Percentiles rank a stretch among this genome's conserved stretches.
Conservation (phyloP, 2,797 vertebrate genomes). For the Botia almorhae region DNA sequence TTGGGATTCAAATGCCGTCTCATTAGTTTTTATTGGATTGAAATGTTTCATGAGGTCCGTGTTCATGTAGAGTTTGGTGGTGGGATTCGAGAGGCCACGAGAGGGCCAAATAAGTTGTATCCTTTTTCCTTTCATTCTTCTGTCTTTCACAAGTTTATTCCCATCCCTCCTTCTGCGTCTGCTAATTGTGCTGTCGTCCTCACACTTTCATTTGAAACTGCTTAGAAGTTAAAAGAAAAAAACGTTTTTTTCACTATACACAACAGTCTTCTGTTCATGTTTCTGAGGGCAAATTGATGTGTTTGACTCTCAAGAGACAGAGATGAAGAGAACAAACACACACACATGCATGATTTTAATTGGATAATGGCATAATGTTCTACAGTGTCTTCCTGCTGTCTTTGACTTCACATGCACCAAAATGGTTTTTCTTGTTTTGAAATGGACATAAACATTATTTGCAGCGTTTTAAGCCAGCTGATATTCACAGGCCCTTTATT, state of each 20-base stretch:
- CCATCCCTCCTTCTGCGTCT: conserved; percentile 56
- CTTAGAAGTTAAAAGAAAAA: conserved; percentile 46
- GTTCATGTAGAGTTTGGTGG: conserved; percentile 26
- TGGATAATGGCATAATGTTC: background rate
- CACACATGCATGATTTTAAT: background rate
- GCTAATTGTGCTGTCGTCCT: conserved; percentile 60
- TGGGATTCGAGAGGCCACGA: conserved; percentile 44
- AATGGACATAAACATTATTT: background rate
- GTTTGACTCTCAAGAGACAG: conserved; percentile 34
- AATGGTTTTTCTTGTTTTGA: background rate
- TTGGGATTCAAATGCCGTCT: conserved; percentile 77
- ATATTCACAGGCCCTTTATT: background rate
- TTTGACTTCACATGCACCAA: background rate
- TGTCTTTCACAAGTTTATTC: conserved; percentile 59
- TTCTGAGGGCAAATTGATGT: conserved; percentile 37
- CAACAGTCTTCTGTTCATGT: conserved; percentile 28
- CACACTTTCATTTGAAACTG: conserved; percentile 29
- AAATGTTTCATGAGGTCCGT: conserved; percentile 55
- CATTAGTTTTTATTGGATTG: conserved; percentile 77
- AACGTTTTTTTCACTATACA: conserved; percentile 22
- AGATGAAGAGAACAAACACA: conserved; percentile 10
- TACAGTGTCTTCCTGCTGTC: background rate
- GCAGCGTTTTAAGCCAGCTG: background rate
- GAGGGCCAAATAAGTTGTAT: conserved; percentile 54
- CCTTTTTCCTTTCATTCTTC: conserved; percentile 51